phyloP scores from a whole-genome alignment of 1,140 invertebrate species.

The Magallana gigas region DNA sequence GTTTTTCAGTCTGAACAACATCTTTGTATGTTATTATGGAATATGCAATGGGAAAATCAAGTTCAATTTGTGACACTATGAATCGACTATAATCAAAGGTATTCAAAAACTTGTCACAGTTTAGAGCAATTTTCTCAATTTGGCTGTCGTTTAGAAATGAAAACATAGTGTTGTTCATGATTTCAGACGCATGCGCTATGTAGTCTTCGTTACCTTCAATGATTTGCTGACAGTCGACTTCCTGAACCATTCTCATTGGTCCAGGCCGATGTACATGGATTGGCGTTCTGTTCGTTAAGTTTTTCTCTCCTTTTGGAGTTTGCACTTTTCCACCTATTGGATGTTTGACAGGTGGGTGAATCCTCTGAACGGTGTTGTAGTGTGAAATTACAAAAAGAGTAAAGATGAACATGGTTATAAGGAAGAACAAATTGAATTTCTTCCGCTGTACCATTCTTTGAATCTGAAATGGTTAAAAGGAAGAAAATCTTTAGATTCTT shows the following conservation, averaged over 20 bases:
- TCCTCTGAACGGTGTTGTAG: too few species aligned
- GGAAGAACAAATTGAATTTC: too few species aligned
- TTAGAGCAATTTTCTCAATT: neutral
- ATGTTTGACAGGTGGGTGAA: too few species aligned
- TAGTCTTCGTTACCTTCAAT: slow-evolving; percentile 26
- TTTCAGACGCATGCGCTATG: neutral
- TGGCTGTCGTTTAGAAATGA: neutral
- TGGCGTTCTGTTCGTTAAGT: too few species aligned
- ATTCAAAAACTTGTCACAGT: slow-evolving; percentile 43
- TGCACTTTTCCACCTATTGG: too few species aligned
- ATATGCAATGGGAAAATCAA: slow-evolving; percentile 71
- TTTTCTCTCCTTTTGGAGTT: too few species aligned
- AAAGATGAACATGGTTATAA: too few species aligned
- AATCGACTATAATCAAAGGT: slow-evolving; percentile 41
- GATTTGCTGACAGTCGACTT: slow-evolving; percentile 2
- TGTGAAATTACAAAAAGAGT: too few species aligned
- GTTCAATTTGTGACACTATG: slow-evolving; percentile 57
- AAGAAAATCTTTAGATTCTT: too few species aligned
- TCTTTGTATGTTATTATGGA: slow-evolving; percentile 73
- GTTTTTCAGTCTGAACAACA: slow-evolving; percentile 68
- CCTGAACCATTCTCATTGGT: slow-evolving; percentile 14
- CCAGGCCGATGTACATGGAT: neutral
- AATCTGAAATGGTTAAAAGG: too few species aligned
- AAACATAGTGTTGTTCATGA: neutral
- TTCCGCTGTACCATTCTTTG: too few species aligned